phyloP scores from a whole-genome alignment of 92 coral and sea anemone species.

The Zoanthus gigantus region DNA sequence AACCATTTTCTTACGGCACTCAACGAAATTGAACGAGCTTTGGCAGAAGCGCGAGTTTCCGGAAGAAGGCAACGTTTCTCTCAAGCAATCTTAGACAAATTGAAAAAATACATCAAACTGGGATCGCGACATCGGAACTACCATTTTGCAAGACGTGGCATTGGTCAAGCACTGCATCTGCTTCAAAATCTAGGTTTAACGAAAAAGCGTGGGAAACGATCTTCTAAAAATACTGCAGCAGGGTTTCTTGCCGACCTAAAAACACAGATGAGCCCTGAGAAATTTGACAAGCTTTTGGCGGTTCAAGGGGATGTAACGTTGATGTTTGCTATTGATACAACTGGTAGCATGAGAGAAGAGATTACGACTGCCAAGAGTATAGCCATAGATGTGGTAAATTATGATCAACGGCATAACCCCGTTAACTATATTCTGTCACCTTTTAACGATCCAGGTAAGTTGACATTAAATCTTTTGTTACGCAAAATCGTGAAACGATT shows the following conservation, averaged over 20 bases:
- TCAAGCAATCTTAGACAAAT: too few species aligned
- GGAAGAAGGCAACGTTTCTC: not conserved
- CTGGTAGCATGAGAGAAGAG: conserved; percentile 89
- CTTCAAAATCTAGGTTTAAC: conserved; percentile 40
- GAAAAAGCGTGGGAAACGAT: conserved; percentile 52
- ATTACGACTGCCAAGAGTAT: conserved; percentile 80
- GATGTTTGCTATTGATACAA: conserved; percentile 93
- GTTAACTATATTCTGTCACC: conserved; percentile 86
- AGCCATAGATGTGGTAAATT: conserved; percentile 80
- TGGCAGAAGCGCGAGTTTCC: conserved; percentile 74
- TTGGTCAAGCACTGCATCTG: conserved; percentile 56
- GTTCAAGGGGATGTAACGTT: conserved; percentile 92
- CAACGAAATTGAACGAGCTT: conserved; percentile 79
- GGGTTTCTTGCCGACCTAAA: conserved; percentile 71
- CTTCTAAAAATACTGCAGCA: conserved; percentile 64
- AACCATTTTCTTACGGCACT: conserved; percentile 85
- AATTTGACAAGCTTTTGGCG: conserved; percentile 85
- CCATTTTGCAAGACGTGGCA: conserved; percentile 8
- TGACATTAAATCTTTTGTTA: not conserved
- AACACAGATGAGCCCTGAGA: conserved; percentile 53
- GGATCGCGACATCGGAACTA: conserved; percentile 36
- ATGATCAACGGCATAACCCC: conserved; percentile 10
- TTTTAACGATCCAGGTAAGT: conserved; percentile 56
- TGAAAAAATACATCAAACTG: too few species aligned
- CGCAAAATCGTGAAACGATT: too few species aligned